Conservation (phyloP, 1,140 invertebrate species). For the Drosophila ohnishii region DNA sequence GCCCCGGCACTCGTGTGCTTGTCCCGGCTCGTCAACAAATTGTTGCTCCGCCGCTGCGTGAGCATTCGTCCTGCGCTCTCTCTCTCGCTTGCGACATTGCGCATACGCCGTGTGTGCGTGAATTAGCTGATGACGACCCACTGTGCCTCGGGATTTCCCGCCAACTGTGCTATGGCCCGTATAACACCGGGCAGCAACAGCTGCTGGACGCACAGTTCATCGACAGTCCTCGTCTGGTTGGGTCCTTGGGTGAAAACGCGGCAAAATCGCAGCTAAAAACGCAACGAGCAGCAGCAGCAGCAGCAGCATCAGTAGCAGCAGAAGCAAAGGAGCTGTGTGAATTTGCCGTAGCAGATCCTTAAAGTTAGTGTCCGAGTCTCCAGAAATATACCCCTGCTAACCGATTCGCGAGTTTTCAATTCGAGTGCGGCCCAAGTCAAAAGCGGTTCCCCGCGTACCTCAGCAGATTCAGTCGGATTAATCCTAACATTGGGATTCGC, state of each 20-base stretch:
- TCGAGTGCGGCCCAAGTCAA: conserved; percentile 13
- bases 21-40: conserved; percentile 70
- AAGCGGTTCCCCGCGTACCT: conserved; percentile 37
- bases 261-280: conserved; percentile 31
- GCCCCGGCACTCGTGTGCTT: conserved; percentile 18
- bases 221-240: conserved; percentile 71
- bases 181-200: conserved; percentile 68
- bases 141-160: conserved; percentile 46
- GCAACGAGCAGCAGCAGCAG: conserved; percentile 28
- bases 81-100: conserved; percentile 48
- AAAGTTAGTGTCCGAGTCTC: conserved; percentile 15
- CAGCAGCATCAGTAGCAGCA: conserved; percentile 23
- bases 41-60: conserved; percentile 70
- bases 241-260: conserved; percentile 58
- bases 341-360: conserved; percentile 7
- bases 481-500: conserved; percentile 70
- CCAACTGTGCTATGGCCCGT: conserved; percentile 56
- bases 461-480: conserved; percentile 41
- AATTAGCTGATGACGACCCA: conserved; percentile 32
- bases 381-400: conserved; percentile 11
- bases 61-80: conserved; percentile 31
- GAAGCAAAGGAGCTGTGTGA: conserved; percentile 21
- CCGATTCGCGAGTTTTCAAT: conserved; percentile 27
- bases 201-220: conserved; percentile 75
- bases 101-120: conserved; percentile 72